Evolutionary conservation across 2,888 invertebrate genomes (phyloP), one percentile per base, ranked within the genome.

Genomic region (Lobophora halterata): DNA sequence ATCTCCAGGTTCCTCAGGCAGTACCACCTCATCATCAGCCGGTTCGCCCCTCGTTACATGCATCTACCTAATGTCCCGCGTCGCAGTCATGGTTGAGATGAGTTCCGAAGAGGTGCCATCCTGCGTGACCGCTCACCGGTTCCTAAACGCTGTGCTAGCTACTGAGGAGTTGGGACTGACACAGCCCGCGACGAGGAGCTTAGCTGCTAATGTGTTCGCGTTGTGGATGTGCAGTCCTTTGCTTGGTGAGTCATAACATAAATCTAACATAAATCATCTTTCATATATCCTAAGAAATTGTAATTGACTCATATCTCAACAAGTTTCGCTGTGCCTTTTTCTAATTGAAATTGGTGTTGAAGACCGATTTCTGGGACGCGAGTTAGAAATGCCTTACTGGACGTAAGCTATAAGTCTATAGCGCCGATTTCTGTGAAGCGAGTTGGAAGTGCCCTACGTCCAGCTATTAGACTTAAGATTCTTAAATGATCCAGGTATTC

Each of bases 191-290:
- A 91, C 94, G 21, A 91, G 93, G 58, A 90, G 92, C 54, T 71
- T 92, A 39, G 95, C 95, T n/a, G 91, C 93, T 33, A 94, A 93
- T 70, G 91, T 97, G 3, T 98, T 99, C 69, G 93, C 97, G 0
- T 80, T 98, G 49, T 99, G 98, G 98, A 94, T 98, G 91, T 93
- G 94, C 54, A 98, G 97, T 58, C 93, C 96, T 1, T 89, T 97
- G 37, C 79, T 98, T 67, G 95, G 95, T 94, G 67, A 69, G 69
- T 23, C 7, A 26, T 17, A 12, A 3, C n/a, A n/a, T n/a, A n/a
- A n/a, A n/a, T n/a, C n/a, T n/a, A n/a, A n/a, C n/a, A n/a, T n/a
- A n/a, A n/a, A n/a, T n/a, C n/a, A n/a, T n/a, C n/a, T n/a, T n/a
- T n/a, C n/a, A n/a, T n/a, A n/a, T n/a, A n/a, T n/a, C n/a, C n/a